Evolutionary conservation across 2,888 invertebrate genomes (phyloP).

Genomic region (Acheta domesticus): DNA sequence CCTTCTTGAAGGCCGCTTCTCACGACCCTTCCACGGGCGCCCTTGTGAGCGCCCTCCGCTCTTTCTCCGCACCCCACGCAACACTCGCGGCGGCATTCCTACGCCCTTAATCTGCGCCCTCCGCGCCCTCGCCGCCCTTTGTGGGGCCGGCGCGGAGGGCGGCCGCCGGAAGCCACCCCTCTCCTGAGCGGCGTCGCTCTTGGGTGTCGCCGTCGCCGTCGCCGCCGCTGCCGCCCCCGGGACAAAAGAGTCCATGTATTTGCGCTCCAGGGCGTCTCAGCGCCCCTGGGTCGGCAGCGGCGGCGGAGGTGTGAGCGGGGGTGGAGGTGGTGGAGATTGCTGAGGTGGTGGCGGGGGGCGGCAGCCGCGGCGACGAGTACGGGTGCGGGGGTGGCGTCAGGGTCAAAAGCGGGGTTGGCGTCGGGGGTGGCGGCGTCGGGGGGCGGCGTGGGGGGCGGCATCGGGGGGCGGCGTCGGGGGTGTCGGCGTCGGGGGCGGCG

Average conservation of each 20-base stretch:
- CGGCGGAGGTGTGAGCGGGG: not conserved
- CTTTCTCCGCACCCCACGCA: no score
- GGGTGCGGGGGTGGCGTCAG: not conserved
- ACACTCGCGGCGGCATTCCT: no score
- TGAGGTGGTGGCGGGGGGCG: not conserved
- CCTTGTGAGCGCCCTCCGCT: no score
- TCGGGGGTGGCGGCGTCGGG: not conserved
- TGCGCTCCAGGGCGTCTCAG: not conserved
- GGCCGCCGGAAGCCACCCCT: not conserved
- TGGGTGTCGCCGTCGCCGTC: not conserved
- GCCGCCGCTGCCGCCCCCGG: not conserved
- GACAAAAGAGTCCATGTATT: not conserved
- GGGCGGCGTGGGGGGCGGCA: not conserved
- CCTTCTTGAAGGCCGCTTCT: no score
- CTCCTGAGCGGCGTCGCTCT: not conserved
- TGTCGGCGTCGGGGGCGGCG: no score
- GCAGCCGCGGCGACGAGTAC: not conserved
- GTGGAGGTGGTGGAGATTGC: not conserved
- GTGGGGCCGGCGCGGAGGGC: no score
- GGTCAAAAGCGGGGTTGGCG: not conserved
- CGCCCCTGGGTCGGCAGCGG: not conserved
- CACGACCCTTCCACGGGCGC: no score
- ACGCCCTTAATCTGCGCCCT: no score
- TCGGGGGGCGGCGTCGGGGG: not conserved
- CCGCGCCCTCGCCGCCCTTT: no score